Conservation (phyloP, 2,888 invertebrate species). For the Linyphia triangularis region DNA sequence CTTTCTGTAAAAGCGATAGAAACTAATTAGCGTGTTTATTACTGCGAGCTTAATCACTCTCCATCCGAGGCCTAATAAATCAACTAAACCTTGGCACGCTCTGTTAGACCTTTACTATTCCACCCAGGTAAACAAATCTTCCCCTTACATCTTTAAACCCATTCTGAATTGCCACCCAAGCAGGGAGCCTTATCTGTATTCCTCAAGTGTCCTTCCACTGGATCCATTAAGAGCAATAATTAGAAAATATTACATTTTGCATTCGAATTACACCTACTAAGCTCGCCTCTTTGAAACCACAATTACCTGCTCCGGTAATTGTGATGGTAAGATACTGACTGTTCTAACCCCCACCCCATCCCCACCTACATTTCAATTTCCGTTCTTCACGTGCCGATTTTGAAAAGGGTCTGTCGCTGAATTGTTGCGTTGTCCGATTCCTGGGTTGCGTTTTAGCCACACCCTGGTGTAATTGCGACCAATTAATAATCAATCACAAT, state of each 20-base stretch:
- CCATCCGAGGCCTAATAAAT: too few species aligned
- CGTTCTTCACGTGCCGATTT: background rate
- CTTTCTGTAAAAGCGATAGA: too few species aligned
- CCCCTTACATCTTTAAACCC: too few species aligned
- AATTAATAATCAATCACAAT: constrained; percentile 64
- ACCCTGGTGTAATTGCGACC: constrained; percentile 48
- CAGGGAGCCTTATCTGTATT: constrained; percentile 36
- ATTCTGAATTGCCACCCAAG: background rate
- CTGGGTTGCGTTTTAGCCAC: constrained; percentile 23
- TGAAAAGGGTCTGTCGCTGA: constrained; percentile 6
- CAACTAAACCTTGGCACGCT: too few species aligned
- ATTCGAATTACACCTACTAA: constrained; percentile 1
- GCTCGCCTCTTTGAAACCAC: background rate
- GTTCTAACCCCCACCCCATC: background rate
- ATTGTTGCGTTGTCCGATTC: constrained; percentile 28
- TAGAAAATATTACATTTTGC: constrained; percentile 45
- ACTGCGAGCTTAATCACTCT: too few species aligned
- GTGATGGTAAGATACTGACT: too few species aligned
- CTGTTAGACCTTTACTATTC: too few species aligned
- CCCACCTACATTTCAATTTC: constrained; percentile 32
- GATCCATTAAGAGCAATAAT: constrained; percentile 30
- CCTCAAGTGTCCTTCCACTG: background rate
- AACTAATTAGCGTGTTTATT: too few species aligned
- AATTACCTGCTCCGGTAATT: constrained; percentile 48
- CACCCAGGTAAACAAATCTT: too few species aligned